Base-by-base conservation (phyloP, 2,797 vertebrate species). In the Serranus cabrilla region DNA sequence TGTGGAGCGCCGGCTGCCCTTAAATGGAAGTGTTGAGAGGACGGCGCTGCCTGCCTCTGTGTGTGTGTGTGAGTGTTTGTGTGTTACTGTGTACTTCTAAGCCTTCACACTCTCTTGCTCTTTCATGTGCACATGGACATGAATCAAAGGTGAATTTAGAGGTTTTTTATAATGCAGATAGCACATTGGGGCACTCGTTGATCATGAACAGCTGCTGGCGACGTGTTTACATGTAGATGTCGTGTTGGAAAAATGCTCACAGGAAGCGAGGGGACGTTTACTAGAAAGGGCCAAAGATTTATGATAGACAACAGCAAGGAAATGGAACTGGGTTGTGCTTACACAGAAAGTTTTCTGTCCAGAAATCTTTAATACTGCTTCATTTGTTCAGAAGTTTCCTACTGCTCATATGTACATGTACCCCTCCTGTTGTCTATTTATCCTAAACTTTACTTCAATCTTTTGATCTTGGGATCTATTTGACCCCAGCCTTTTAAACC, bases 11-110 rank as follows among this genome's bases (percentile, higher is more conserved):
- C 5, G 31, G 56, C 70, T 82, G 82, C 70, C 91, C 90, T 90
- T 93, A 93, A 87, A 94, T 83, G 90, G 90, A 87, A 89, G 80
- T 67, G 78, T 67, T 77, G 75, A 86, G n/a, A 69, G 47, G 78
- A 74, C 14, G 0, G 23, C 7, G 14, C 14, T 25, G 72, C 23
- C 39, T 76, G 73, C 5, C 50, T 63, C 20, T 45, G n/a, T 56
- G 54, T 62, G 51, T 45, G n/a, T 56, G 54, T 62, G 51, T 47
- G 66, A 62, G 40, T 69, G 27, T 57, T 20, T 66, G 43, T 76
- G 59, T 55, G 4, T 79, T 13, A 62, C 37, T 67, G 37, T 63
- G 17, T 55, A 34, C 52, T 43, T 58, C 60, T 16, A 60, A 67
- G 21, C 25, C 7, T 67, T 75, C 27, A 18, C 42, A 21, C 7